Evolutionary conservation across 1,140 invertebrate species (phyloP), one percentile per base, ranked within the genome.

Genomic region (Trinorchestia longiramus): DNA sequence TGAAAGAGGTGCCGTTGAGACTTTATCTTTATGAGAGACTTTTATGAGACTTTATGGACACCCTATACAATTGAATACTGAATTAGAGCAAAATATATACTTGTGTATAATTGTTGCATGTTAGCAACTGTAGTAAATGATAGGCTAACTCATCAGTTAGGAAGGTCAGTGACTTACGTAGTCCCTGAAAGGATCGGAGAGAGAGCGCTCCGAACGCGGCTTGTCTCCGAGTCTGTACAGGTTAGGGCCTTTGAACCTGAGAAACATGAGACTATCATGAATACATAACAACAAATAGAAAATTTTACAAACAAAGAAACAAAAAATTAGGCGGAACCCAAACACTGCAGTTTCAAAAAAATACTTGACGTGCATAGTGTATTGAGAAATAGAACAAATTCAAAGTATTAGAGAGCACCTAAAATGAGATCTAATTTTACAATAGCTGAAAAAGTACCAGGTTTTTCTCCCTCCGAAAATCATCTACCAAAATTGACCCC

Each of bases 161-260:
- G n/a, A n/a, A n/a, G n/a, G n/a, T n/a, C 47, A 19, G 47, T 4
- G 36, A 94, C 92, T 94, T 40, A 94, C 92, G 43, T 94, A 94
- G 44, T 94, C 92, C 40, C 36, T 43, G 19, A n/a, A 94, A 0
- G 92, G 43, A 8, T 45, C 92, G 23, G 92, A 94, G 92, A 94
- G 92, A 43, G 15, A 8, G 43, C 92, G 43, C 11, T 11, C 4
- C 0, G 19, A 94, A 11, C 44, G 92, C 8, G 92, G 92, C 44
- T 47, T 94, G 36, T 44, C 44, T 0, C 92, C 43, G 36, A 47
- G 44, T 43, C 8, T 45, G 92, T 47, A 47, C 43, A 94, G 92
- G 36, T 44, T 44, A 47, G 92, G 43, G 0, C 92, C 92, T 45
- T 94, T 44, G 92, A 47, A 94, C 92, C 92, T 94, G 92, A 90